These are phyloP conservation scores for Embiotoca jacksoni DNA, from an alignment of 2,113 vertebrate genomes.

Conservation along the genomic window DNA sequence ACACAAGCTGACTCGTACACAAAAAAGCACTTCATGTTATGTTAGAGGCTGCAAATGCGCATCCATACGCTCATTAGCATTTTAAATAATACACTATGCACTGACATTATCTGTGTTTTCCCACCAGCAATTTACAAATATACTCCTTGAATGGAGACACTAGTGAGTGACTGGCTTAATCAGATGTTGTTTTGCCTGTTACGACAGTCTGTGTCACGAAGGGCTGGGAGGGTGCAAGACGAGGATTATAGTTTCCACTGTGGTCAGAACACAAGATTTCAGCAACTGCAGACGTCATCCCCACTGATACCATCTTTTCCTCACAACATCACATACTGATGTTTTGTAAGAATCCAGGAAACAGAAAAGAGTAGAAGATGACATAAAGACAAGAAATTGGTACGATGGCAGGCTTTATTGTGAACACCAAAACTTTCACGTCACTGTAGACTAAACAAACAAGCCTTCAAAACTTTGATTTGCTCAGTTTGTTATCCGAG, in stretches of 20 bases:
- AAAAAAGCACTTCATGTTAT: not conserved
- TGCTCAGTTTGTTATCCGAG: not conserved
- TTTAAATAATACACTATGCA: not conserved
- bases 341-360: not conserved
- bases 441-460: not conserved
- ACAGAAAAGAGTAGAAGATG: too few relatives aligned
- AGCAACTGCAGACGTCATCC: not conserved
- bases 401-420: not conserved
- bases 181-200: constrained; percentile 49
- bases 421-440: not conserved
- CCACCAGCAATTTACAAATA: constrained; percentile 1
- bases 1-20: not conserved
- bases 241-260: constrained; percentile 72
- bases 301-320: not conserved
- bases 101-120: not conserved
- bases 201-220: constrained; percentile 60
- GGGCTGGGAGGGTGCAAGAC: constrained; percentile 36
- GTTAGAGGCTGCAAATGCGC: not conserved
- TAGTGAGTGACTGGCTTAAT: constrained; percentile 35
- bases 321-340: not conserved
- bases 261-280: constrained; percentile 22
- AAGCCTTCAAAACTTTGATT: not conserved
- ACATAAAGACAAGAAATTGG: too few relatives aligned
- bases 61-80: not conserved
- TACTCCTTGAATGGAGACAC: constrained; percentile 20